Conservation (phyloP, 2,797 vertebrate species). For the Tarsius wallacei region DNA sequence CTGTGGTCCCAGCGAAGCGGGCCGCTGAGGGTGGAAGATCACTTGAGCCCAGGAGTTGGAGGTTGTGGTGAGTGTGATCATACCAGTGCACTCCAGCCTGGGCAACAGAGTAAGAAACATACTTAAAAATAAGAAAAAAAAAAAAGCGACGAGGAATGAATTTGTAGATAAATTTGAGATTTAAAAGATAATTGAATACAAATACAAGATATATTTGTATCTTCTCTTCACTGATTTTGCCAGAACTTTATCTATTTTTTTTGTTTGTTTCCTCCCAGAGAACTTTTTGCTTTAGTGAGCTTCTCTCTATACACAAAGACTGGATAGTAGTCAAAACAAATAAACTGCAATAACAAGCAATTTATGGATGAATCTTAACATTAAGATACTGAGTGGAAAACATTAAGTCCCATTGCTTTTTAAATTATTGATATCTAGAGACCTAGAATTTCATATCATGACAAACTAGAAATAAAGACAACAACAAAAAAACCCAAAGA, state of each 20-base stretch:
- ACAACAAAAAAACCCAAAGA: background rate
- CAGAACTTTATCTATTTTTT: background rate
- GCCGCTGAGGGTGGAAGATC: no score
- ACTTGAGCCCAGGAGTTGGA: no score
- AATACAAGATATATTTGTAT: no score
- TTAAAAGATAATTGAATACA: background rate
- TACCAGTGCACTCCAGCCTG: no score
- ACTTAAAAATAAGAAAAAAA: no score
- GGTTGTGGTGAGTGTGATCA: no score
- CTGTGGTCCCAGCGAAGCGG: no score
- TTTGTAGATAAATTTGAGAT: background rate
- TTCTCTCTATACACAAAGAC: background rate
- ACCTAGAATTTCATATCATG: background rate
- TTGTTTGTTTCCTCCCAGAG: background rate
- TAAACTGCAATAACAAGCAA: background rate
- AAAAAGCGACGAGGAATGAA: no score
- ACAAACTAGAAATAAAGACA: conserved; percentile 39
- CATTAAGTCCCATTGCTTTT: background rate
- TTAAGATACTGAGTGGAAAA: background rate
- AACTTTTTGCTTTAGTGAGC: background rate
- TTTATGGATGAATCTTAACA: background rate
- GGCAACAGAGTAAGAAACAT: no score
- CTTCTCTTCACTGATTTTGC: background rate
- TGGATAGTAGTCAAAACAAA: background rate
- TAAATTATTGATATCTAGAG: background rate